Base-by-base conservation (phyloP, 2,888 invertebrate genomes). In the Napeogenes inachia region DNA sequence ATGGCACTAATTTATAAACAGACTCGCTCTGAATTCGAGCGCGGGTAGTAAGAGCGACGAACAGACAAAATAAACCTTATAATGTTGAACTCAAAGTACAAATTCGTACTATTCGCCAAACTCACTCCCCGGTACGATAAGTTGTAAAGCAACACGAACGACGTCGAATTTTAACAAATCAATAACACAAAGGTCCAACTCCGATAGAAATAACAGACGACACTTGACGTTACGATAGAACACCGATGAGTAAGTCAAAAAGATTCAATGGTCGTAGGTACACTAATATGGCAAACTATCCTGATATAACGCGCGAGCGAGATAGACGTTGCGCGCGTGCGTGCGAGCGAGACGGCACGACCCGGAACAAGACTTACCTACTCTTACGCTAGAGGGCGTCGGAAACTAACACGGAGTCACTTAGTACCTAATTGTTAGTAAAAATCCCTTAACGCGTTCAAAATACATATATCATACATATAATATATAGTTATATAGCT, bases 361-460 rank as follows among this genome's bases (percentile, higher is more conserved):
- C 61, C 70, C 68, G 73, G 73, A 75, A 76, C 71, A 71, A 77
- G 80, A 76, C 77, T 69, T 67, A 69, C 56, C 66, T 66, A 68
- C 61, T 21, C 66, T 65, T 67, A 67, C 45, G 33, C 61, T 67
- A 65, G 60, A 56, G 61, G 65, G 66, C 67, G 62, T 65, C 70
- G 66, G 67, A 64, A 65, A 74, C 84, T 82, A 81, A 81, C 79
- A 81, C 76, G 73, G 81, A 82, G 83, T 83, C 79, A 79, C 85
- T 89, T 87, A 87, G 73, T 78, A 80, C 75, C 87, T 89, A 86
- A 79, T 81, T 87, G 87, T 89, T 89, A 89, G 89, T 89, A 89
- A 89, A 89, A 89, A 89, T 87, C 82, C 84, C 87, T 89, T 89
- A 87, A 89, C 87, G 78, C 86, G 87, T 88, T 88, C 89, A 87